These are phyloP conservation scores for Zaprionus africanus DNA, from an alignment of 1,140 invertebrate species.

Conservation along the genomic window DNA sequence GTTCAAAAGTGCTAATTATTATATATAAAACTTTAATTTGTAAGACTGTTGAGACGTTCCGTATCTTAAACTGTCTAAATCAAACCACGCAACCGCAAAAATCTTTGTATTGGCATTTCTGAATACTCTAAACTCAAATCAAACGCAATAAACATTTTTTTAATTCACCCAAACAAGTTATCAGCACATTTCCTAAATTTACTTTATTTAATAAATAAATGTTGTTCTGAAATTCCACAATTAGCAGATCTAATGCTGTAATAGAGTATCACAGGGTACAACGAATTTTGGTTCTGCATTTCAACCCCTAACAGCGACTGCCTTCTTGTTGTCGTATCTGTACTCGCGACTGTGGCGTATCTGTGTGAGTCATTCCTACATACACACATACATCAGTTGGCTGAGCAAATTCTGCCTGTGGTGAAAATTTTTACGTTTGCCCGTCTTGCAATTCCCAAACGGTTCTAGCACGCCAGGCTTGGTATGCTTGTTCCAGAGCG, in stretches of 20 bases:
- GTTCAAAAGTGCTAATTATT: not conserved
- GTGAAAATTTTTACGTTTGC: not conserved
- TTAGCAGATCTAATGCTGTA: not conserved
- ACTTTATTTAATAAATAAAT: not conserved
- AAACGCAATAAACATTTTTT: not conserved
- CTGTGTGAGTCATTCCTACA: not conserved
- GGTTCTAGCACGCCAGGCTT: constrained; percentile 16
- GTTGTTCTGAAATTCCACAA: no score
- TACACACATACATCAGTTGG: constrained; percentile 6
- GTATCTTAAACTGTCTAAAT: not conserved
- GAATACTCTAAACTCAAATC: not conserved
- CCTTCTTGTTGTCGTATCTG: not conserved
- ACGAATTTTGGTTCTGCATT: not conserved
- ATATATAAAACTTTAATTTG: not conserved
- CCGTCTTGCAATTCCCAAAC: constrained; percentile 56
- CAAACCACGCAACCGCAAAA: not conserved
- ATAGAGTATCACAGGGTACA: not conserved
- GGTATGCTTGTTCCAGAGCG: constrained; percentile 20
- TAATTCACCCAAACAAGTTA: no score
- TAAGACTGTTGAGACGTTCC: not conserved
- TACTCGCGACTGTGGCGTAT: not conserved
- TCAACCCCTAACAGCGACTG: not conserved
- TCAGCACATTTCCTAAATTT: not conserved
- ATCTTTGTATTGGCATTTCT: not conserved
- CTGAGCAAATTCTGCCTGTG: constrained; percentile 3